Evolutionary conservation across 2,113 vertebrate species (phyloP), one percentile per base, ranked within the genome.

Genomic region (Stictonetta naevosa): DNA sequence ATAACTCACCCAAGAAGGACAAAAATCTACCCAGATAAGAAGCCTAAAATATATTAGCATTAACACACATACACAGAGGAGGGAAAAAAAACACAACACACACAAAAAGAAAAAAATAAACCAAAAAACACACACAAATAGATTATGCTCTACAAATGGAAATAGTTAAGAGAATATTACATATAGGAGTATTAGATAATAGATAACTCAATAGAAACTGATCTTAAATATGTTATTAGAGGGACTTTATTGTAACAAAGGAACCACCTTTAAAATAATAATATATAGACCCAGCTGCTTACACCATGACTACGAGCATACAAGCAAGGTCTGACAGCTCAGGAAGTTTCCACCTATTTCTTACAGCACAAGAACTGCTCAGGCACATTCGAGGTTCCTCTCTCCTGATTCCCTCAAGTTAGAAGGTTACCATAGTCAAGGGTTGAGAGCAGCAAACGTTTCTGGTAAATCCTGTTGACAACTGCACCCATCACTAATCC

Each of bases 401-500:
- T 36, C 46, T 64, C 38, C 64, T 2, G 2, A n/a, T 14, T 83
- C 25, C n/a, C 33, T 68, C 5, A 93, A 92, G 34, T 92, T 21
- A 46, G 31, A 92, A 93, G 50, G 58, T 64, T 77, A 81, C 72
- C 13, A 56, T 0, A 74, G 52, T 6, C 77, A 88, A 95, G 74
- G 6, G 31, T 58, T 1, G 1, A 74, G 34, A 81, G 36, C 62
- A 93, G 85, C 31, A 72, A 74, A 95, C 26, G 44, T 29, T 80
- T 88, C 76, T 71, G 34, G 25, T 67, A 94, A 95, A 90, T 78
- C 64, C 88, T 72, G 52, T 42, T 94, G 88, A 95, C 89, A 92
- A 55, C n/a, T 55, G 83, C 94, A 94, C 63, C 85, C n/a, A 88
- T 63, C 64, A 46, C 40, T 78, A 92, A 96, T 81, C 34, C 69